Percentiles rank a stretch among this genome's conserved stretches.
Evolutionary conservation across 2,888 invertebrate genomes (phyloP).

Genomic region (Caenorhabditis japonica): DNA sequence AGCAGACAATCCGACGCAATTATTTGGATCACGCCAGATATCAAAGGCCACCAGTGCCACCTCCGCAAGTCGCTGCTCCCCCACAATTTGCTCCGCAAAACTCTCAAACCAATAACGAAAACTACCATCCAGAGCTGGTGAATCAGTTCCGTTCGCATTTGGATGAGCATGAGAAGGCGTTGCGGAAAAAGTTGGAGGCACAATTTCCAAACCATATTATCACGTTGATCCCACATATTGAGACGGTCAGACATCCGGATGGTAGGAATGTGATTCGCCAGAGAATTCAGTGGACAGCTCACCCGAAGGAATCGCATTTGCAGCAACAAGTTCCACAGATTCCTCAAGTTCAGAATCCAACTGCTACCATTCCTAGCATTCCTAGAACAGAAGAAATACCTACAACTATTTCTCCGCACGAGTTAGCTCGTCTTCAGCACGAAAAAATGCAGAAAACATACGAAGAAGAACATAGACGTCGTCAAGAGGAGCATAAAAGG

Average conservation of each 20-base stretch:
- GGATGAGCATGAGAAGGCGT: slow-evolving; percentile 42
- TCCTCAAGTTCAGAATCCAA: background rate
- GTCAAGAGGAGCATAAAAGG: slow-evolving; percentile 34
- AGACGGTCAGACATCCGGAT: slow-evolving; percentile 48
- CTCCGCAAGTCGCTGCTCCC: slow-evolving; percentile 4
- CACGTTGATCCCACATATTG: slow-evolving; percentile 50
- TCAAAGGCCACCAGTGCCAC: slow-evolving; percentile 42
- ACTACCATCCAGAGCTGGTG: slow-evolving; percentile 47
- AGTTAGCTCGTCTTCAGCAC: slow-evolving; percentile 33
- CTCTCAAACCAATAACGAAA: slow-evolving; percentile 2
- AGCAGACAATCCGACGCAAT: slow-evolving; percentile 35
- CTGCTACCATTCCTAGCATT: background rate
- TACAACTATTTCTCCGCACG: slow-evolving; percentile 20
- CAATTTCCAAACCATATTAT: slow-evolving; percentile 50
- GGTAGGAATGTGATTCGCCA: slow-evolving; percentile 44
- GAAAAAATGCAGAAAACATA: slow-evolving; percentile 40
- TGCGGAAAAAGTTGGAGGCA: slow-evolving; percentile 39
- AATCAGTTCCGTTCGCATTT: slow-evolving; percentile 45
- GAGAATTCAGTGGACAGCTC: slow-evolving; percentile 54
- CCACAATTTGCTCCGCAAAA: too few relatives aligned
- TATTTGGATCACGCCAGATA: slow-evolving; percentile 41
- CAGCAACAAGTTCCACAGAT: slow-evolving; percentile 4
- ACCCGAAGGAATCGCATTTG: slow-evolving; percentile 20
- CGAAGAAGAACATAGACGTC: slow-evolving; percentile 31
- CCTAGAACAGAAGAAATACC: slow-evolving; percentile 2